Evolutionary conservation across 2,888 invertebrate genomes (phyloP).

Genomic region (Xestia xanthographa): DNA sequence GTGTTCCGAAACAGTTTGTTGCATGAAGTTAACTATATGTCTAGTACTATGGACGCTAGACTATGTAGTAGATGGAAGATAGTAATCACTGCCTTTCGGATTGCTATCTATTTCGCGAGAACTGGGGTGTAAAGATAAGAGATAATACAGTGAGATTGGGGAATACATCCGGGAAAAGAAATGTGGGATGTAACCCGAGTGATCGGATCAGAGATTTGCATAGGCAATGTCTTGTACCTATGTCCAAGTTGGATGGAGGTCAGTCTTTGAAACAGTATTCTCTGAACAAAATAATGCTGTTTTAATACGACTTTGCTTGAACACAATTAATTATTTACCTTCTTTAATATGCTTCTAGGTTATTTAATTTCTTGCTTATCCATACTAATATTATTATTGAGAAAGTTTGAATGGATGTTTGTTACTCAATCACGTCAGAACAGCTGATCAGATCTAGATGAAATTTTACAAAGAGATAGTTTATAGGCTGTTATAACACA

Average conservation of each 20-base stretch:
- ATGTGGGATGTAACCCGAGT: conserved; percentile 38
- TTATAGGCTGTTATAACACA: no score
- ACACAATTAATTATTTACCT: neutral
- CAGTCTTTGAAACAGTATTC: neutral
- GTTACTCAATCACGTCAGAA: neutral
- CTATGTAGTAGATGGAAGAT: conserved; percentile 32
- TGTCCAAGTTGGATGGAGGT: neutral
- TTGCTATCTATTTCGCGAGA: conserved; percentile 46
- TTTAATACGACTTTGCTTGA: neutral
- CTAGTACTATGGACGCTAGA: conserved; percentile 12
- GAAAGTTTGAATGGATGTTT: neutral
- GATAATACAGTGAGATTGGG: conserved; percentile 23
- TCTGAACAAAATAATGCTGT: neutral
- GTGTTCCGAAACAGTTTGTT: conserved; percentile 26
- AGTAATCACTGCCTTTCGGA: conserved; percentile 33
- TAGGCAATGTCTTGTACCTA: conserved; percentile 21
- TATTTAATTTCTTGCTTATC: neutral
- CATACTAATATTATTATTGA: neutral
- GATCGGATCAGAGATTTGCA: conserved; percentile 46
- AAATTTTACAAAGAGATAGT: neutral
- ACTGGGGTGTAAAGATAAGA: conserved; percentile 41
- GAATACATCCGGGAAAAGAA: conserved; percentile 53
- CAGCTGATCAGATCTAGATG: neutral
- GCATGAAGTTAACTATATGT: conserved; percentile 12
- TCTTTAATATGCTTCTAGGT: neutral